Base-by-base conservation (phyloP, 2,797 vertebrate genomes). In the Pygocentrus nattereri region DNA sequence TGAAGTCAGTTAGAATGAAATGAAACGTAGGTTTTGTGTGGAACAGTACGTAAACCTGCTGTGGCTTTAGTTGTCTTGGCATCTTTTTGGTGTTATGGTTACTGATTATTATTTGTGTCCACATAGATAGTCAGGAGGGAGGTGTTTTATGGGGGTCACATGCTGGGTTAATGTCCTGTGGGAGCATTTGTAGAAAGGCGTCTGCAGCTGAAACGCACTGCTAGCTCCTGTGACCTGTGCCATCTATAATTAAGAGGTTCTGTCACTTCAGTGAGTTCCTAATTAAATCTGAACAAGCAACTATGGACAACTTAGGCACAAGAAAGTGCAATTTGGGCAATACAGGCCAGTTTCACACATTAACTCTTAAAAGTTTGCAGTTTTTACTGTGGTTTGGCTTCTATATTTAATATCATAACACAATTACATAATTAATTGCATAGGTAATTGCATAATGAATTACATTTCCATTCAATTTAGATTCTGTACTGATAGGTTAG, bases 281-380 rank as follows among this genome's bases (percentile, higher is more conserved):
- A 92, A 94, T 94, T 93, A 93, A 92, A 92, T 91, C 91, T 93
- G 92, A 94, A 92, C 87, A 89, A 92, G 92, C 93, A 92, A 89
- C 90, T 89, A 25, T 38, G 15, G 52, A 7, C 58, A 88, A 87
- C 62, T 84, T 50, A 84, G 84, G 71, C 80, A 56, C 83, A 87
- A 87, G 81, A 90, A 92, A 93, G 87, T 91, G 91, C 89, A 82
- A 92, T 93, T 67, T 74, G 64, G 2, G 31, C 13, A 34, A 5
- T 47, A 12, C 11, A 30, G 25, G 47, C 68, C 68, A 50, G 44
- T 50, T 50, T 71, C 4, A 25, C 47, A 50, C 10, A 52, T 50
- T 50, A 10, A 11, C 31, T 11, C 31, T 34, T 11, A 34, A 6
- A 64, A 18, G 62, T 65, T 6, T 62, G 1, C 27, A 62, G 27